Percentiles rank a stretch among this genome's conserved stretches.
Evolutionary conservation across 2,113 vertebrate species (phyloP).

Genomic region (Lophius piscatorius): DNA sequence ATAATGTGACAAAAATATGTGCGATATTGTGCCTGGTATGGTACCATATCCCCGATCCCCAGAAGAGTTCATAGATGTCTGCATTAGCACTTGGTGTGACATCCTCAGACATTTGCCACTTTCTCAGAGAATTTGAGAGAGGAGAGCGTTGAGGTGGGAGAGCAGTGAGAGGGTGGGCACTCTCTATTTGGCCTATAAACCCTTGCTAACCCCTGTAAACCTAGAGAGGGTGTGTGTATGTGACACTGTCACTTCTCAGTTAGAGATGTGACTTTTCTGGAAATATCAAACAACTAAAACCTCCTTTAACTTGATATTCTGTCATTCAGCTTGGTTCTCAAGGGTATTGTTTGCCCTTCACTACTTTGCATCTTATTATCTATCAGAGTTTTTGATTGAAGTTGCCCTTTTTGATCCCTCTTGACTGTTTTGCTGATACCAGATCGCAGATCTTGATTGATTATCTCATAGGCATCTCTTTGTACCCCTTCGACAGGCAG

Average conservation of each 20-base stretch:
- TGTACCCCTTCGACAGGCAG: background rate
- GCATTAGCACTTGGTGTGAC: slow-evolving; percentile 43
- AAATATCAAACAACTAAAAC: slow-evolving; percentile 4
- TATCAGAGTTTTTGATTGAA: background rate
- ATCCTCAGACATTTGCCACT: slow-evolving; percentile 48
- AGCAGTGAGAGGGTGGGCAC: slow-evolving; percentile 54
- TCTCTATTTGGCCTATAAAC: slow-evolving; percentile 64
- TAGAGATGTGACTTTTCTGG: slow-evolving; percentile 3
- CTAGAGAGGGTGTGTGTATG: slow-evolving; percentile 27
- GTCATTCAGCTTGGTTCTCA: background rate
- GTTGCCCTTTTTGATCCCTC: background rate
- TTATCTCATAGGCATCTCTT: background rate
- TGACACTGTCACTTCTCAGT: slow-evolving; percentile 4
- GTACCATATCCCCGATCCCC: background rate
- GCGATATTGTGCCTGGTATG: too few species aligned
- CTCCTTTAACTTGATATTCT: background rate
- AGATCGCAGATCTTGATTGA: background rate
- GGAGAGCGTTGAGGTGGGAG: slow-evolving; percentile 23
- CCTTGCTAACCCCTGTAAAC: slow-evolving; percentile 64
- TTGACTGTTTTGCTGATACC: background rate
- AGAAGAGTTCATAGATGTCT: slow-evolving; percentile 24
- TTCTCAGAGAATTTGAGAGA: slow-evolving; percentile 46
- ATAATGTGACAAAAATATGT: background rate
- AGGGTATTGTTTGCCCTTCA: background rate
- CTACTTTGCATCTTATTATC: background rate